Conservation (phyloP, 2,113 vertebrate species). For the Centrocercus urophasianus region DNA sequence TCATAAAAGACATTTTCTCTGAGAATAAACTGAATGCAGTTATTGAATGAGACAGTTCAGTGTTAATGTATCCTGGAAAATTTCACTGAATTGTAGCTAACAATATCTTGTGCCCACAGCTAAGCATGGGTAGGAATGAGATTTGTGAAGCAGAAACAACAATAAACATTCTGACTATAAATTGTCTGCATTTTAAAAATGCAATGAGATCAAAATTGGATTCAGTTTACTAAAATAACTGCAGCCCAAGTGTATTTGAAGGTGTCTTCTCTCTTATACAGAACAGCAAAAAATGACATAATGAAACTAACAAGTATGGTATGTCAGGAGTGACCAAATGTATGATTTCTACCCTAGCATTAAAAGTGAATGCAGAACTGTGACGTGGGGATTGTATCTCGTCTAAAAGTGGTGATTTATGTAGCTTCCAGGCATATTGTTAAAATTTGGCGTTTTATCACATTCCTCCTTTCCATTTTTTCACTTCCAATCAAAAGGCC, state of each 20-base stretch:
- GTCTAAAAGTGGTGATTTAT: slow-evolving; percentile 54
- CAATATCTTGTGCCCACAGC: not conserved
- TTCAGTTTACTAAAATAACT: slow-evolving; percentile 46
- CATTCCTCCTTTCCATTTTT: not conserved
- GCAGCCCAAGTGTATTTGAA: not conserved
- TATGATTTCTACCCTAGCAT: slow-evolving; percentile 2
- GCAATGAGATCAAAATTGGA: not conserved
- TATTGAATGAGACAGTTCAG: slow-evolving; percentile 34
- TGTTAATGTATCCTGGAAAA: slow-evolving; percentile 8
- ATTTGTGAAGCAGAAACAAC: slow-evolving; percentile 16
- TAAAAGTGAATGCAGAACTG: slow-evolving; percentile 30
- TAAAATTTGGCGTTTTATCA: slow-evolving; percentile 19
- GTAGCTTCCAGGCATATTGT: not conserved
- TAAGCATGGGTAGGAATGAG: not conserved
- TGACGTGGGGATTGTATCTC: slow-evolving; percentile 7
- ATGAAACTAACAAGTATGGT: not conserved
- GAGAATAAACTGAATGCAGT: slow-evolving; percentile 52
- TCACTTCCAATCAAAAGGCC: slow-evolving; percentile 37
- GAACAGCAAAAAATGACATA: not conserved
- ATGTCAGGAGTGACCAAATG: slow-evolving; percentile 23
- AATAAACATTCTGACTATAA: slow-evolving; percentile 18
- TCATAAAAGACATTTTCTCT: slow-evolving; percentile 60
- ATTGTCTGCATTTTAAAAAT: slow-evolving; percentile 32
- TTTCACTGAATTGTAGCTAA: slow-evolving; percentile 34
- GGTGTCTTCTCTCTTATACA: not conserved